Evolutionary conservation across 2,113 vertebrate species (phyloP).

Genomic region (Sinocyclocheilus anophthalmus): DNA sequence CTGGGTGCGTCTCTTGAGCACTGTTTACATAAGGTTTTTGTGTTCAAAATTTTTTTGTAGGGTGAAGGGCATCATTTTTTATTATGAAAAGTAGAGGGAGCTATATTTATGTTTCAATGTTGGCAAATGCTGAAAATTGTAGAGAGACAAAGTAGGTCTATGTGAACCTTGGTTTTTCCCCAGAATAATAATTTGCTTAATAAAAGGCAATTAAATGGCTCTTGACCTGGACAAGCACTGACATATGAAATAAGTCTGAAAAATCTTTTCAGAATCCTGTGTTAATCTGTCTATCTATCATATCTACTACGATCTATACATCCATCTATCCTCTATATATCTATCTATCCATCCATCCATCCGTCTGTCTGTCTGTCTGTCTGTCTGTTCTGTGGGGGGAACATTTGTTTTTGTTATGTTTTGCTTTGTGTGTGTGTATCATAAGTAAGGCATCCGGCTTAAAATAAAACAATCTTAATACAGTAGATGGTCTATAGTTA

Average conservation of each 20-base stretch:
- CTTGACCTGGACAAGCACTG: background rate
- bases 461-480: too few species aligned
- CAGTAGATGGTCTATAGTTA: too few species aligned
- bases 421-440: too few species aligned
- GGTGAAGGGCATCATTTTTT: conserved; percentile 2
- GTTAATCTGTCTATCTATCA: too few species aligned
- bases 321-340: too few species aligned
- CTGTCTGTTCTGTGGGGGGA: too few species aligned
- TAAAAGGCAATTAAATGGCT: background rate
- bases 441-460: too few species aligned
- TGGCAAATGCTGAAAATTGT: background rate
- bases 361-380: too few species aligned
- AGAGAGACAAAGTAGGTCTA: background rate
- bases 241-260: background rate
- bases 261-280: too few species aligned
- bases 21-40: conserved; percentile 37
- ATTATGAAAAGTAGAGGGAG: conserved; percentile 6
- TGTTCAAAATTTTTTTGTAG: conserved; percentile 8
- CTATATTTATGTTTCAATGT: background rate
- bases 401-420: too few species aligned
- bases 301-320: too few species aligned
- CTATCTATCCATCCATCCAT: too few species aligned
- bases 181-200: background rate
- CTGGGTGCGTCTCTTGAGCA: conserved; percentile 35
- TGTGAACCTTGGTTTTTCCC: conserved; percentile 8